Evolutionary conservation across 2,113 vertebrate genomes (phyloP).

Genomic region (Pseudonaja textilis): DNA sequence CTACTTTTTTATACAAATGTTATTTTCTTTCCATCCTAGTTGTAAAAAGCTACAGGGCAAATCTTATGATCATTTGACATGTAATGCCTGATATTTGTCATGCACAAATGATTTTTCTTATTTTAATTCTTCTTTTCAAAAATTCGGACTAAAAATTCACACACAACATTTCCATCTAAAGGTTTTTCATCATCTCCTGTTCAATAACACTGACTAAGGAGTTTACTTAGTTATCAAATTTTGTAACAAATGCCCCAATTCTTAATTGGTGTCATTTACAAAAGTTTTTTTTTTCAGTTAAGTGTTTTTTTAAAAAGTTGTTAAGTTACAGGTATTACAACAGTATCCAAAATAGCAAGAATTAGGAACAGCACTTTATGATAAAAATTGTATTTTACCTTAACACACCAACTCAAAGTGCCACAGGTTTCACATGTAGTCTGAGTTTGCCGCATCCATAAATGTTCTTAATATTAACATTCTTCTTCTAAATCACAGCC

Average conservation of each 20-base stretch:
- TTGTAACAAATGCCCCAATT: not conserved
- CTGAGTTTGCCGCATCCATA: constrained; percentile 18
- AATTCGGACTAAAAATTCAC: not conserved
- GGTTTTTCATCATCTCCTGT: not conserved
- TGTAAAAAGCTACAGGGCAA: constrained; percentile 3
- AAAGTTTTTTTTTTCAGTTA: not conserved
- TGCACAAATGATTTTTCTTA: constrained; percentile 5
- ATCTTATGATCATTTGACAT: constrained; percentile 1
- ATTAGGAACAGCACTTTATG: constrained; percentile 28
- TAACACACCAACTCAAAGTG: constrained; percentile 38
- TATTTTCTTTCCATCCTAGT: not conserved
- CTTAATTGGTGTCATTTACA: not conserved
- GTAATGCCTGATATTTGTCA: not conserved
- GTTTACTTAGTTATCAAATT: not conserved
- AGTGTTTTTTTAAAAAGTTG: not conserved
- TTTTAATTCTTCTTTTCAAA: constrained; percentile 2
- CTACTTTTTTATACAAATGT: constrained; percentile 11
- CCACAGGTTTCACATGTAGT: constrained; percentile 20
- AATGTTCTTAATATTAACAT: constrained; percentile 27
- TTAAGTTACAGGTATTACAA: not conserved
- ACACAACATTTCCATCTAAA: not conserved
- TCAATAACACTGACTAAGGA: not conserved
- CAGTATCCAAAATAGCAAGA: not conserved
- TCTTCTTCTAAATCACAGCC: not conserved
- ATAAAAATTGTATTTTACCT: constrained; percentile 41